Evolutionary conservation across 2,888 invertebrate genomes (phyloP), one percentile per base, ranked within the genome.

Genomic region (Tenthredo distinguenda): DNA sequence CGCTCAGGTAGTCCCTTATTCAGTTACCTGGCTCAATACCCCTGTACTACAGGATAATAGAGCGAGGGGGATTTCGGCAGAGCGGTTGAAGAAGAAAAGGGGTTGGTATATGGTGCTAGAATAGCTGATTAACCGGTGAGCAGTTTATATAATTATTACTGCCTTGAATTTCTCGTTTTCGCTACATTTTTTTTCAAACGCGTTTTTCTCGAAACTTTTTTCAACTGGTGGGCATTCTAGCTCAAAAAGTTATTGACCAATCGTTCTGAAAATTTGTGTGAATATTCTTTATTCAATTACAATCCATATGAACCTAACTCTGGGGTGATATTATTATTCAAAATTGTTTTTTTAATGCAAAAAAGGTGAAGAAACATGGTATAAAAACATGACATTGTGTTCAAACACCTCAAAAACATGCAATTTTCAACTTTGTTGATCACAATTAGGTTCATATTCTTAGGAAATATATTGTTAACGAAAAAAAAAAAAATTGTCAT

Each of bases 291-390:
- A 85, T 82, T 85, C 82, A 37, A 85, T 86, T 85, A 18, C 9
- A 68, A n/a, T 34, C 26, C 2, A 85, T 10, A 86, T 86, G 68
- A 85, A 84, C 85, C 55, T 7, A 82, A 76, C 5, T 83, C 71
- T 65, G 82, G 74, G 82, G 82, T 85, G 15, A 86, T 86, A 85
- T 86, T 34, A 65, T 86, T 72, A 65, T 85, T n/a, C 0, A 47
- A 85, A 83, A 85, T 83, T 86, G 83, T 85, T 3, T 85, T 85
- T 77, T 86, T 76, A 65, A 77, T 85, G 76, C 82, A 50, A 85
- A 68, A 86, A 86, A 86, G 68, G 9, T 82, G 72, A 31, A 76
- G 83, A 85, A 86, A 86, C 50, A 83, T 82, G 26, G 26, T 26
- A 26, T 26, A 26, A 26, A 26, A 26, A 26, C 26, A 26, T 26